These are phyloP conservation scores for Noctua pronuba DNA, from an alignment of 2,888 invertebrate species.

Conservation along the genomic window DNA sequence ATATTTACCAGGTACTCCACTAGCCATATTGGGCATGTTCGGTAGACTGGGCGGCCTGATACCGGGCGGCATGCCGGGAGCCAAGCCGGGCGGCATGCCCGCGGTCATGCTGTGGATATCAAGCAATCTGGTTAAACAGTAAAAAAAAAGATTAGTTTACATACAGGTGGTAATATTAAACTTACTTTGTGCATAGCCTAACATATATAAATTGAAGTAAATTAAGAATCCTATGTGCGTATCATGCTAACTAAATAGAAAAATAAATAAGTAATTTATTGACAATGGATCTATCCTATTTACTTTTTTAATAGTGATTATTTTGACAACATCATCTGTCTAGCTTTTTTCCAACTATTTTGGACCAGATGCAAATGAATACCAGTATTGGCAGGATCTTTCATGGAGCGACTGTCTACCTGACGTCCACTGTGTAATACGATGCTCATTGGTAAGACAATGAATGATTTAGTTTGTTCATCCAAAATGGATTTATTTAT, in stretches of 20 bases:
- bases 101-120: constrained; percentile 74
- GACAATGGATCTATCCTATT: too few species aligned
- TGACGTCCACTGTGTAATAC: neutral
- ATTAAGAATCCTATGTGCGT: neutral
- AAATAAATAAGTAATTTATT: too few species aligned
- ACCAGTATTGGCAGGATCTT: neutral
- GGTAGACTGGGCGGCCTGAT: constrained; percentile 77
- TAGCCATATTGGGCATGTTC: constrained; percentile 52
- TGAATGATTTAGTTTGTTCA: neutral
- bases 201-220: neutral
- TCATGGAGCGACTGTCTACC: neutral
- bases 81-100: constrained; percentile 78
- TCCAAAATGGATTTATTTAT: neutral
- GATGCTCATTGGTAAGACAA: neutral
- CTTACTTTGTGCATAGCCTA: neutral
- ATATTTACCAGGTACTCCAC: constrained; percentile 78
- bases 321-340: too few species aligned
- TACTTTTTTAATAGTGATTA: too few species aligned
- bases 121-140: constrained; percentile 14
- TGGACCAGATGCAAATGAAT: neutral
- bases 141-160: constrained; percentile 19
- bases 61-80: constrained; percentile 78
- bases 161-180: neutral
- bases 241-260: too few species aligned
- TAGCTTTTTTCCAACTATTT: too few species aligned